Percentiles rank a stretch among this genome's conserved stretches.
Evolutionary conservation across 1,140 invertebrate species (phyloP).

Genomic region (Pseudomyrmex cubaensis): DNA sequence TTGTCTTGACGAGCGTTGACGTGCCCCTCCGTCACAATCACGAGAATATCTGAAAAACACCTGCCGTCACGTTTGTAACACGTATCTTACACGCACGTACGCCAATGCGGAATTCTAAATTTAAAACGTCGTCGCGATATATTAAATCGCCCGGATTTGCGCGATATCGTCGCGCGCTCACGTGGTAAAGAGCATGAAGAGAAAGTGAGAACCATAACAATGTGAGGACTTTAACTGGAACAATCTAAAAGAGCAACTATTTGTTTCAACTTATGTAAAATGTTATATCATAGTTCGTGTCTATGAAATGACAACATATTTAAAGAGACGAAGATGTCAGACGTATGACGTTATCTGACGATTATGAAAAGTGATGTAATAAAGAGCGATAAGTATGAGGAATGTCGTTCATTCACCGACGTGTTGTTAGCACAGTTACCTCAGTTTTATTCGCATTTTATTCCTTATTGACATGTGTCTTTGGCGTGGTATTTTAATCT

Average conservation of each 20-base stretch:
- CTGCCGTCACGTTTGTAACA: slow-evolving; percentile 9
- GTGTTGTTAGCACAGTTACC: no score
- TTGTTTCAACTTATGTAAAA: no score
- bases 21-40: slow-evolving; percentile 12
- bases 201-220: neutral
- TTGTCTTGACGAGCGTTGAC: neutral
- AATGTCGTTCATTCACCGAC: no score
- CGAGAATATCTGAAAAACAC: slow-evolving; percentile 52
- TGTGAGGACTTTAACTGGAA: neutral
- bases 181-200: slow-evolving; percentile 9
- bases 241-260: no score
- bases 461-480: no score
- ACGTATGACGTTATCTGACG: no score
- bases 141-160: slow-evolving; percentile 26
- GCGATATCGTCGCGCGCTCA: slow-evolving; percentile 27
- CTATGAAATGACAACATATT: no score
- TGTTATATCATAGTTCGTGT: no score
- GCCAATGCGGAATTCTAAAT: slow-evolving; percentile 59
- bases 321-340: no score
- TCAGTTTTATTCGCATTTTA: no score
- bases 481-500: slow-evolving; percentile 23
- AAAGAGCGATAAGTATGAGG: no score
- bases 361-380: no score
- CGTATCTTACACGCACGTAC: neutral
- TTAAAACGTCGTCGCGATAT: slow-evolving; percentile 50